These are phyloP conservation scores for Bradypodion ventrale DNA, from an alignment of 2,797 vertebrate species.

Conservation along the genomic window DNA sequence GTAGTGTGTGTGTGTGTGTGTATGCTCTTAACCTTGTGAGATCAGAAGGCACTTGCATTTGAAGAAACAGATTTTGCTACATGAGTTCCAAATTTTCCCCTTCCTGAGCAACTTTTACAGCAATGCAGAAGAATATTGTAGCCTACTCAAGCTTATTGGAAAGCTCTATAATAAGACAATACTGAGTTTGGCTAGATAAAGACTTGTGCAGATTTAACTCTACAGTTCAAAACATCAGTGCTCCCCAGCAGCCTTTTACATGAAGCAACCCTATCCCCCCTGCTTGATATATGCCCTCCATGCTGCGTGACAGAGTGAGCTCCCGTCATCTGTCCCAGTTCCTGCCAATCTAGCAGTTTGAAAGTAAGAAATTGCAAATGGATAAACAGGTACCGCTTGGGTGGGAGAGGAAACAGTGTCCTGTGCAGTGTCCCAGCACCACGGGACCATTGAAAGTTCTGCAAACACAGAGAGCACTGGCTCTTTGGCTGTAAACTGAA, in stretches of 20 bases:
- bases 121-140: neutral
- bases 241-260: neutral
- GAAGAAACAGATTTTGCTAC: neutral
- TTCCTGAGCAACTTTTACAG: neutral
- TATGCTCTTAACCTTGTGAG: too few relatives aligned
- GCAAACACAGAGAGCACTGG: too few relatives aligned
- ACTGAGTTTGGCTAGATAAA: neutral
- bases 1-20: too few relatives aligned
- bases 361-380: too few relatives aligned
- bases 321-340: too few relatives aligned
- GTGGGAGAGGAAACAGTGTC: too few relatives aligned
- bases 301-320: too few relatives aligned
- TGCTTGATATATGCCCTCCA: neutral
- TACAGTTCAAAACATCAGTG: neutral
- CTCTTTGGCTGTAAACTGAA: too few relatives aligned
- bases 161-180: neutral
- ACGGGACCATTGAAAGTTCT: too few relatives aligned
- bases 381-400: too few relatives aligned
- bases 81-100: neutral
- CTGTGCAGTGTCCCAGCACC: too few relatives aligned
- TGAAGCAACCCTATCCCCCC: neutral
- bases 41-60: neutral
- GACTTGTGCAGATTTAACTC: neutral
- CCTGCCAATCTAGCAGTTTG: too few relatives aligned
- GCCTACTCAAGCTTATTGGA: neutral